Conservation (phyloP, 2,113 vertebrate genomes). For the Epinephelus moara region DNA sequence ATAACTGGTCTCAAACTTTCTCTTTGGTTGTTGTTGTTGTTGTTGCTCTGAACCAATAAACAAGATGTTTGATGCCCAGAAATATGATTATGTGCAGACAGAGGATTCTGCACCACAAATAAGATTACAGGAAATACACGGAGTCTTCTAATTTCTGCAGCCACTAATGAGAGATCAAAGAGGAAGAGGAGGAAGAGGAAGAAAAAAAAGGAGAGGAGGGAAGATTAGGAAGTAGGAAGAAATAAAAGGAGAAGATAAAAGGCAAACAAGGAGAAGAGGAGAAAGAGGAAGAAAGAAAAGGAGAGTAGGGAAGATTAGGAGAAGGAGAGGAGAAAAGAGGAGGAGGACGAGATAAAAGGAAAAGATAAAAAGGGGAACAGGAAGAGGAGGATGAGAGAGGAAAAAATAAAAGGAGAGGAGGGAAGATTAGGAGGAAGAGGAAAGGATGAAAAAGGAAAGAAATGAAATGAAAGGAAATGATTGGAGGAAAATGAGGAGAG, state of each 20-base stretch:
- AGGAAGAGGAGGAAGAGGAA: background rate
- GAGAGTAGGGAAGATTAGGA: background rate
- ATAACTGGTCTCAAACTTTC: slow-evolving; percentile 8
- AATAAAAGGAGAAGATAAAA: no score
- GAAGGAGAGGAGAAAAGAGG: background rate
- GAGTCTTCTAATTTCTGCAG: slow-evolving; percentile 1
- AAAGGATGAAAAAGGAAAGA: background rate
- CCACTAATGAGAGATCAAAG: slow-evolving; percentile 1
- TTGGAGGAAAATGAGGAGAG: no score
- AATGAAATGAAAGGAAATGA: no score
- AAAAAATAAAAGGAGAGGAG: background rate
- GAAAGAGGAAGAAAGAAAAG: background rate
- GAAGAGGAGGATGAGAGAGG: background rate
- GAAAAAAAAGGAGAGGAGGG: background rate
- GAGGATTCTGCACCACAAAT: slow-evolving; percentile 7
- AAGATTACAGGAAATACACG: slow-evolving; percentile 1
- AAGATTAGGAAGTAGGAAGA: background rate
- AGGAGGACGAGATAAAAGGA: no score
- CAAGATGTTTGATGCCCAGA: slow-evolving; percentile 10
- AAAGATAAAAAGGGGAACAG: background rate
- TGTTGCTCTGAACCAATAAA: slow-evolving; percentile 15
- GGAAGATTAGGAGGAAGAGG: background rate
- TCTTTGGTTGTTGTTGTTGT: background rate
- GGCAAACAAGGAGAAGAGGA: background rate
- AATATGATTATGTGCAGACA: background rate